Base-by-base conservation (phyloP, 2,113 vertebrate genomes). In the Baryphthengus martii region DNA sequence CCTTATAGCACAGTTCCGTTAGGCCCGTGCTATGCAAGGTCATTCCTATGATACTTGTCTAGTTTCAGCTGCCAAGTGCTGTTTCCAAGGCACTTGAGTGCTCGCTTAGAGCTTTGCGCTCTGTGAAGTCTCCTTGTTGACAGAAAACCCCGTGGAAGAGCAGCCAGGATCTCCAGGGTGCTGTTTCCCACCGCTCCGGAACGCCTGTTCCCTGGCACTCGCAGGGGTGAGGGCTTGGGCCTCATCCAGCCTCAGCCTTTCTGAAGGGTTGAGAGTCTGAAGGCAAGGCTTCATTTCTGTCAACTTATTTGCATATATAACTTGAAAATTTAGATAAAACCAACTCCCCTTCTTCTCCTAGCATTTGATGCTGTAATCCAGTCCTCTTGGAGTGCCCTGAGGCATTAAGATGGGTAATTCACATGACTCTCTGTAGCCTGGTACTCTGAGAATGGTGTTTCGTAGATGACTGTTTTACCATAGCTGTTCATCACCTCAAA, bases 201-300 rank as follows among this genome's bases (percentile, higher is more conserved):
- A n/a, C 0, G 1, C 53, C 23, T 42, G 4, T 84, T 79, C 20
- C n/a, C 7, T 24, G 47, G 33, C 1, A 1, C 71, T 47, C 4
- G 1, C 4, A 2, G 25, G 8, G 39, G 2, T 68, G 7, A 15
- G 52, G 45, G 7, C 44, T 80, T 83, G 62, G 35, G 44, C 13
- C 4, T 76, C 39, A 53, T 86, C 52, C 37, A 66, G 13, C 31
- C 31, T 83, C 18, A 63, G 1, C 14, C 0, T 0, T 44, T 67
- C n/a, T 29, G 55, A 55, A 83, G 9, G 39, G 21, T 2, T 58
- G 23, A 59, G 58, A 61, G 29, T 29, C 1, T 68, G 70, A 66
- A 67, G 31, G 18, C 63, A 61, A 44, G 39, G 53, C 65, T 81
- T 39, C 49, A 11, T 44, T 89, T 76, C 66, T 89, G 20, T 63